Conservation (phyloP, 2,888 invertebrate genomes). For the Ochropleura plecta region DNA sequence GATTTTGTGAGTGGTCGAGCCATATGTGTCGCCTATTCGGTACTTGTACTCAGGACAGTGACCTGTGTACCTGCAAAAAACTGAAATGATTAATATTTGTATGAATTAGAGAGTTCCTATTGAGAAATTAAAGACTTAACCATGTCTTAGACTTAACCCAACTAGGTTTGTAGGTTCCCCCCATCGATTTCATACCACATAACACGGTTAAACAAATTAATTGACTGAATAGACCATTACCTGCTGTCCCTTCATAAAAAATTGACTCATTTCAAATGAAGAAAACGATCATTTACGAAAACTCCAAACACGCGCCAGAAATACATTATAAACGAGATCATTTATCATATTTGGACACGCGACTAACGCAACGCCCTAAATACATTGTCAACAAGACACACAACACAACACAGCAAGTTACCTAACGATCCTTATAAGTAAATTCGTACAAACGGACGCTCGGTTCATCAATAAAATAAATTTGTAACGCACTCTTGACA, state of each 20-base stretch:
- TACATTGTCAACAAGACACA: slow-evolving; percentile 60
- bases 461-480: slow-evolving; percentile 66
- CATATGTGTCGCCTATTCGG: slow-evolving; percentile 94
- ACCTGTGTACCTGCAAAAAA: slow-evolving; percentile 92
- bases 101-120: neutral
- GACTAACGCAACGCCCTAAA: slow-evolving; percentile 62
- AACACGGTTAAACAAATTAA: slow-evolving; percentile 35
- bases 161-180: slow-evolving; percentile 29
- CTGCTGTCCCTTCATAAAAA: slow-evolving; percentile 15
- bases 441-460: slow-evolving; percentile 54
- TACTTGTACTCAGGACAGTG: slow-evolving; percentile 94
- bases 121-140: neutral
- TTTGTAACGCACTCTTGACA: slow-evolving; percentile 60
- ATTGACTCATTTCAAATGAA: slow-evolving; percentile 32
- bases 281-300: slow-evolving; percentile 46
- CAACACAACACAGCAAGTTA: slow-evolving; percentile 48
- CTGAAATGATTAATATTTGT: neutral
- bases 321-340: slow-evolving; percentile 52
- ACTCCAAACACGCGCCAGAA: slow-evolving; percentile 42
- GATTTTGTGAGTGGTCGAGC: slow-evolving; percentile 93
- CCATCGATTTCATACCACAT: slow-evolving; percentile 21
- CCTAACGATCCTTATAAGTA: slow-evolving; percentile 64
- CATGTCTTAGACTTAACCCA: slow-evolving; percentile 26
- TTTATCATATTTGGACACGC: slow-evolving; percentile 68
- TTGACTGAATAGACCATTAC: slow-evolving; percentile 30